A percentile compares a stretch with the other conserved stretches of the same genome.
Conservation (phyloP, 2,113 vertebrate species). For the Rutilus rutilus region DNA sequence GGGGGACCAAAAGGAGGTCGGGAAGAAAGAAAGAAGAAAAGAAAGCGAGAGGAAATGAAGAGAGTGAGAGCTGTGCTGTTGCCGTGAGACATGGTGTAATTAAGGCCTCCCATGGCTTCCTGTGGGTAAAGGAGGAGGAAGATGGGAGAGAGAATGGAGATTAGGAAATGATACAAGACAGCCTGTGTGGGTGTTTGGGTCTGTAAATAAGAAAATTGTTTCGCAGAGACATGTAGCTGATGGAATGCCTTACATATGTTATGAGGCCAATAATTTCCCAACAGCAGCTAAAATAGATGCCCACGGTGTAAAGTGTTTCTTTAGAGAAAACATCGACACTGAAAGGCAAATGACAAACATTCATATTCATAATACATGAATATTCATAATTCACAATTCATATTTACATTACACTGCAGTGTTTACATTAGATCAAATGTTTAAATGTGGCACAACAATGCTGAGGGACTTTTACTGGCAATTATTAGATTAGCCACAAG, state of each 20-base stretch:
- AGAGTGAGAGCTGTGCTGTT: background rate
- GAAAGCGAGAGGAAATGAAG: conserved; percentile 3
- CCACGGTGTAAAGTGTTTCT: background rate
- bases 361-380: background rate
- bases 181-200: conserved; percentile 1
- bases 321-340: background rate
- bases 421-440: background rate
- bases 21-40: conserved; percentile 15
- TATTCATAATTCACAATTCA: too few relatives aligned
- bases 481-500: background rate
- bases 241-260: conserved; percentile 28
- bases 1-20: conserved; percentile 6
- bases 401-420: background rate
- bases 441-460: background rate
- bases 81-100: conserved; percentile 49
- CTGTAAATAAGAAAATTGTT: conserved; percentile 22
- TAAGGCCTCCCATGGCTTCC: conserved; percentile 32
- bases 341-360: too few relatives aligned
- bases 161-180: conserved; percentile 33
- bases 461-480: background rate
- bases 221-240: conserved; percentile 1
- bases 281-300: background rate
- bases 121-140: conserved; percentile 25
- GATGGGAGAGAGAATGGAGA: conserved; percentile 18
- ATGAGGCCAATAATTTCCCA: conserved; percentile 10